Percentiles rank a stretch among this genome's conserved stretches.
Conservation (phyloP, 2,797 vertebrate genomes). For the Enteromius viviparus region DNA sequence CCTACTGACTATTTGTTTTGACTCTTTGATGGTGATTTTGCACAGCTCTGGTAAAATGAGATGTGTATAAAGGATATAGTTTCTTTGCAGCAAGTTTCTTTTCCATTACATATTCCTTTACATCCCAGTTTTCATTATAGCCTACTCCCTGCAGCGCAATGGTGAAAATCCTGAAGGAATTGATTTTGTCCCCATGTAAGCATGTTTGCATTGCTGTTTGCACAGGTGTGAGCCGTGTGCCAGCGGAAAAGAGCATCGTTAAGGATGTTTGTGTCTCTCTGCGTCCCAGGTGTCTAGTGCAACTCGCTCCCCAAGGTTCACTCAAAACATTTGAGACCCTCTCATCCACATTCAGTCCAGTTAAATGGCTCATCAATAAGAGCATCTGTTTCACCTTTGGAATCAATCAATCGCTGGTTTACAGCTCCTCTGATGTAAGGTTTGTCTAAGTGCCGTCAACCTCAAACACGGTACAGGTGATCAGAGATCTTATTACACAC, state of each 20-base stretch:
- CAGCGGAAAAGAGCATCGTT: conserved; percentile 1
- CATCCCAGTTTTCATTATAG: conserved; percentile 5
- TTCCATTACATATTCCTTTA: conserved; percentile 3
- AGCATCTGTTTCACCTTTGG: conserved; percentile 66
- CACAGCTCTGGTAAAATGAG: neutral
- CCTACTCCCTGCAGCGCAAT: neutral
- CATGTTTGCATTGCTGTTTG: conserved; percentile 37
- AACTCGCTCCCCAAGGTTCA: conserved; percentile 27
- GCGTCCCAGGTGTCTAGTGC: conserved; percentile 32
- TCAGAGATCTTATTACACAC: conserved; percentile 58
- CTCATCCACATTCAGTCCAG: conserved; percentile 44
- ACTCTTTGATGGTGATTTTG: neutral
- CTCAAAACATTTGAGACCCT: conserved; percentile 39
- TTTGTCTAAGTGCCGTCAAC: conserved; percentile 50
- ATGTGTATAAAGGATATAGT: neutral
- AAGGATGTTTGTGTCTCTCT: conserved; percentile 31
- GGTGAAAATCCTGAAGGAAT: conserved; percentile 23
- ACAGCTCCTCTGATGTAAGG: conserved; percentile 46
- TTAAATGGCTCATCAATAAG: conserved; percentile 70
- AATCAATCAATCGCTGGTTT: conserved; percentile 71
- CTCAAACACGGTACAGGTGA: conserved; percentile 58
- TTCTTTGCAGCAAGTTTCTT: neutral
- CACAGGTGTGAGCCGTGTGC: conserved; percentile 18
- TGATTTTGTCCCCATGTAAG: conserved; percentile 24
- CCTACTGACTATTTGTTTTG: neutral